Evolutionary conservation across 2,888 invertebrate species (phyloP), one percentile per base, ranked within the genome.

Genomic region (Adelphocoris suturalis): DNA sequence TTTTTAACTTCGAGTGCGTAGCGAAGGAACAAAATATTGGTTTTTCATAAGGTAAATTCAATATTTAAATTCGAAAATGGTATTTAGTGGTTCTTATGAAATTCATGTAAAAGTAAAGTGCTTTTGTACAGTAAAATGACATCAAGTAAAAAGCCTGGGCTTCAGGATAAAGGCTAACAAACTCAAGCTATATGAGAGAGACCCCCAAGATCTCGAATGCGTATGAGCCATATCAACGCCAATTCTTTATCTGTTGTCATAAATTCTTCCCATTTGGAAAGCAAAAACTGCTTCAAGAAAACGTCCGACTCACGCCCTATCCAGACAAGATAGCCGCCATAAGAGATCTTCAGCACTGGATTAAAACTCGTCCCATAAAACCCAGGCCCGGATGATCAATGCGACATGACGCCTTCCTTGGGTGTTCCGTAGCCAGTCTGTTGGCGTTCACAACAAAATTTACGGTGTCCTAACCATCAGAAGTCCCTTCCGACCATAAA

Each of bases 401-500:
- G 13, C 68, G 68, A 68, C 68, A 61, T 61, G 68, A 68, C 68
- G 68, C 68, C 68, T 68, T 68, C 68, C 23, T 68, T 68, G 68
- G 68, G 68, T n/a, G 16, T 57, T 37, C 37, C 52, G 19, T 68
- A 23, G 68, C 68, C 23, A 23, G 68, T 27, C 23, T 23, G 68
- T 23, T 27, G 68, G 68, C 68, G 68, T 23, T 68, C 68, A 23
- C 68, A 68, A 23, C 19, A 68, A 68, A 68, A 68, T 68, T 68
- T 68, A 68, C 27, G 68, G 68, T 68, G 68, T 68, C 23, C 68
- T 68, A 68, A 68, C 68, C 68, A 68, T 68, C 68, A 23, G 68
- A 68, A 68, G 68, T 68, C 23, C 68, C 68, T 68, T 68, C 68
- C 68, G 11, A 68, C 68, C 68, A 68, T 68, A 68, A 68, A 68